Conservation (phyloP, 2,888 invertebrate species). For the Aspidapion aeneum region DNA sequence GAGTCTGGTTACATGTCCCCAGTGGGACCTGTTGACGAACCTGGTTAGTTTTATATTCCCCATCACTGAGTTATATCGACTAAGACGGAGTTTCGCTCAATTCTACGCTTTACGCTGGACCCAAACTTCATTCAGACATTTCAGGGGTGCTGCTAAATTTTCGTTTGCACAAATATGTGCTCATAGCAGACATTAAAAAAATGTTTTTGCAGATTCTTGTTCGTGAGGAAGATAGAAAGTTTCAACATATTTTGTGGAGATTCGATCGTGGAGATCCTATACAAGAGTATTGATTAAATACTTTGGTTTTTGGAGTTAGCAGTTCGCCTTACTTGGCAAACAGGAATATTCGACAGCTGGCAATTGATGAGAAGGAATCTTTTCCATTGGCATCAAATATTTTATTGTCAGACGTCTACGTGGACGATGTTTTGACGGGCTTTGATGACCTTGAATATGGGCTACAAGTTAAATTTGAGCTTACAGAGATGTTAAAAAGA, state of each 20-base stretch:
- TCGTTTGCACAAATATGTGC: too few species aligned
- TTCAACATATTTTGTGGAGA: too few species aligned
- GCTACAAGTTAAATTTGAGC: not conserved
- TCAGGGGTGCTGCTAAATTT: not conserved
- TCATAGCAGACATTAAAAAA: too few species aligned
- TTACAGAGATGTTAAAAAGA: too few species aligned
- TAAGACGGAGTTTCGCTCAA: slow-evolving; percentile 1
- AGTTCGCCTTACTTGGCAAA: not conserved
- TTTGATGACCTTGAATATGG: not conserved
- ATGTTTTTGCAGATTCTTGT: too few species aligned
- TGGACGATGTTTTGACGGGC: too few species aligned
- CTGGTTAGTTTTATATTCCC: slow-evolving; percentile 1
- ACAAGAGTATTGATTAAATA: slow-evolving; percentile 2
- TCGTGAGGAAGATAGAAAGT: too few species aligned
- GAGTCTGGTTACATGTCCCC: not conserved
- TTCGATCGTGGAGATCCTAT: not conserved
- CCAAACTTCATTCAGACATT: slow-evolving; percentile 3
- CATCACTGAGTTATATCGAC: slow-evolving; percentile 4
- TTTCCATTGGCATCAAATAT: too few species aligned
- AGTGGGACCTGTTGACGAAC: not conserved
- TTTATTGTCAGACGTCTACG: too few species aligned
- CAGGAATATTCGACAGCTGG: not conserved
- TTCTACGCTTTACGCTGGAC: not conserved
- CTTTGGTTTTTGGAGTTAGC: slow-evolving; percentile 4
- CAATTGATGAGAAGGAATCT: too few species aligned